These are phyloP conservation scores for Sphyrna mokarran DNA, from an alignment of 2,113 vertebrate genomes.

Conservation along the genomic window DNA sequence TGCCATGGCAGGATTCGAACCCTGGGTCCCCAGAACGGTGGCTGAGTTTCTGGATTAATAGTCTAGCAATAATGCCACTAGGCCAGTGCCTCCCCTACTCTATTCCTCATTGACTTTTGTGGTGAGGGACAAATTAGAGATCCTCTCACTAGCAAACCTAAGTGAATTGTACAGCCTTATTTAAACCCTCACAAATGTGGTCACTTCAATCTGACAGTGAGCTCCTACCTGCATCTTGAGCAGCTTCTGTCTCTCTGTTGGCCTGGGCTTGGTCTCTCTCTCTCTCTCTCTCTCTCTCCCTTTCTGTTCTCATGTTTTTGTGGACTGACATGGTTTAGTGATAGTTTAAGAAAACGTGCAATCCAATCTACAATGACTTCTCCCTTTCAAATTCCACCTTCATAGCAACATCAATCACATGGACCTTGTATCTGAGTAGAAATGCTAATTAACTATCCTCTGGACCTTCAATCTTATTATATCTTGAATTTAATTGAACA, in stretches of 20 bases:
- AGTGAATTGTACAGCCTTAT: not conserved
- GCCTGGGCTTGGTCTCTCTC: too few relatives aligned
- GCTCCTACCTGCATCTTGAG: not conserved
- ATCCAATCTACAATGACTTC: not conserved
- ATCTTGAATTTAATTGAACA: not conserved
- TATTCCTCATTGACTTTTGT: not conserved
- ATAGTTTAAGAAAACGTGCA: not conserved
- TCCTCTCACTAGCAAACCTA: not conserved
- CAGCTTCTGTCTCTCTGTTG: not conserved
- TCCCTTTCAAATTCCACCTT: not conserved
- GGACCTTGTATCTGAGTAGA: not conserved
- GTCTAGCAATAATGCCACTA: too few relatives aligned
- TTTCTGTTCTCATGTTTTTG: not conserved
- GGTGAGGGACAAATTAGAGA: not conserved
- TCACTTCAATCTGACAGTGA: not conserved
- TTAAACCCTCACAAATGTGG: not conserved
- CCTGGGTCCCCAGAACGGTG: too few relatives aligned
- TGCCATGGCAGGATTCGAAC: too few relatives aligned
- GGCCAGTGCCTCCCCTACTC: too few relatives aligned
- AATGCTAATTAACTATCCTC: not conserved
- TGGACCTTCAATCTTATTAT: not conserved
- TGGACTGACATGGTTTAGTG: not conserved
- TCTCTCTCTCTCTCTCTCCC: not conserved
- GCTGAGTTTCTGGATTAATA: too few relatives aligned
- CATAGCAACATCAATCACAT: not conserved